Evolutionary conservation across 1,140 invertebrate genomes (phyloP).

Genomic region (Matsumurasca onukii): DNA sequence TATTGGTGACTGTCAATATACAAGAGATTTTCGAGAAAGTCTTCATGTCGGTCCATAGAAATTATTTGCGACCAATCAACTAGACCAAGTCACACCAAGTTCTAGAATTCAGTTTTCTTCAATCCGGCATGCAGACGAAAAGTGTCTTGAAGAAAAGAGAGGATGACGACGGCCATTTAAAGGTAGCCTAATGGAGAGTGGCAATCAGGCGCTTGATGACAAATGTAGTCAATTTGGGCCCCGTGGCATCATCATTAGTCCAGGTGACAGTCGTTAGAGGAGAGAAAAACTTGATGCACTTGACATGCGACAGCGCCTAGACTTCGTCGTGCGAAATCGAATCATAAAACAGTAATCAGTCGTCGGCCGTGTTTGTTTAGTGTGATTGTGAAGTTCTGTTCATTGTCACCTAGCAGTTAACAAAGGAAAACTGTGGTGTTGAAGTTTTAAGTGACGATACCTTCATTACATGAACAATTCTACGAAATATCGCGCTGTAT

Average conservation of each 20-base stretch:
- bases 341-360: conserved; percentile 20
- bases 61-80: too few species aligned
- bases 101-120: too few species aligned
- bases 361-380: conserved; percentile 1
- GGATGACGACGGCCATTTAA: conserved; percentile 2
- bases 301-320: conserved; percentile 22
- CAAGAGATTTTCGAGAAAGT: too few species aligned
- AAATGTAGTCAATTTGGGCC: conserved; percentile 13
- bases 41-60: too few species aligned
- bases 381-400: too few species aligned
- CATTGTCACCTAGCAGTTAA: too few species aligned
- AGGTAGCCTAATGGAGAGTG: conserved; percentile 15
- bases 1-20: too few species aligned
- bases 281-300: conserved; percentile 23
- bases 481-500: too few species aligned
- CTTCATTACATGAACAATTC: too few species aligned
- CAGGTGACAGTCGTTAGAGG: conserved; percentile 15
- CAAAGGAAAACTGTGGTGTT: not conserved
- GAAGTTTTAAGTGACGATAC: too few species aligned
- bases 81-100: too few species aligned
- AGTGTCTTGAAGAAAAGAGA: conserved; percentile 1
- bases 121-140: too few species aligned
- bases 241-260: conserved; percentile 18
- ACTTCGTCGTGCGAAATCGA: conserved; percentile 11
- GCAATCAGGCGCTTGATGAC: conserved; percentile 11